These are phyloP conservation scores for Chamaea fasciata DNA, from an alignment of 2,113 vertebrate species.

Conservation along the genomic window DNA sequence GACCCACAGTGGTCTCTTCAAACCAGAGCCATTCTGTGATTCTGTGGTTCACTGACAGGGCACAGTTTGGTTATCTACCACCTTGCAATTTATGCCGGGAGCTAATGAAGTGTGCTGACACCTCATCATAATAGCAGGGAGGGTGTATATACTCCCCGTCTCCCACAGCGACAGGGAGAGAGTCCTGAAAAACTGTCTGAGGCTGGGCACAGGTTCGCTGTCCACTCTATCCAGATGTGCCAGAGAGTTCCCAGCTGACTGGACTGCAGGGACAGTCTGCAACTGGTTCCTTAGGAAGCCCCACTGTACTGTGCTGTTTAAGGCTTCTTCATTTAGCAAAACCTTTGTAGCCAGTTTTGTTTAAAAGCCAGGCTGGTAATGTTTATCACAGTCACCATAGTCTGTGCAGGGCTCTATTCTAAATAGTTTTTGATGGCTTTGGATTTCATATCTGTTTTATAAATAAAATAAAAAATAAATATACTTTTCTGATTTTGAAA, in stretches of 20 bases:
- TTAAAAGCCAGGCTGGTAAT: neutral
- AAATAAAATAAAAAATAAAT: neutral
- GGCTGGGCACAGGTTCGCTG: neutral
- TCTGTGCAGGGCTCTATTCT: neutral
- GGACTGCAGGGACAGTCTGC: neutral
- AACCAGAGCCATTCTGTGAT: neutral
- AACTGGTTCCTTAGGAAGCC: neutral
- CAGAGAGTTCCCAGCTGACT: rapidly evolving
- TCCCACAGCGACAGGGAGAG: neutral
- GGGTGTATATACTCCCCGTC: rapidly evolving
- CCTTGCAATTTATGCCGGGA: neutral
- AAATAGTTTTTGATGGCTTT: neutral
- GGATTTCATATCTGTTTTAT: neutral
- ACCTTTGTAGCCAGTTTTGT: neutral
- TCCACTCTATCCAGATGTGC: rapidly evolving
- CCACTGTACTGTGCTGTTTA: neutral
- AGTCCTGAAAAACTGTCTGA: neutral
- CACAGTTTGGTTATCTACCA: neutral
- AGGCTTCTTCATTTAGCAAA: neutral
- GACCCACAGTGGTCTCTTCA: neutral
- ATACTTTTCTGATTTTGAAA: neutral
- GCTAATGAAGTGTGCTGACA: neutral
- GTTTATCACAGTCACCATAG: neutral
- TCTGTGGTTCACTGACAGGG: neutral
- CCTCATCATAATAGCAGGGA: neutral